phyloP scores from a whole-genome alignment of 2,113 vertebrate species.

The Myotis davidii region DNA sequence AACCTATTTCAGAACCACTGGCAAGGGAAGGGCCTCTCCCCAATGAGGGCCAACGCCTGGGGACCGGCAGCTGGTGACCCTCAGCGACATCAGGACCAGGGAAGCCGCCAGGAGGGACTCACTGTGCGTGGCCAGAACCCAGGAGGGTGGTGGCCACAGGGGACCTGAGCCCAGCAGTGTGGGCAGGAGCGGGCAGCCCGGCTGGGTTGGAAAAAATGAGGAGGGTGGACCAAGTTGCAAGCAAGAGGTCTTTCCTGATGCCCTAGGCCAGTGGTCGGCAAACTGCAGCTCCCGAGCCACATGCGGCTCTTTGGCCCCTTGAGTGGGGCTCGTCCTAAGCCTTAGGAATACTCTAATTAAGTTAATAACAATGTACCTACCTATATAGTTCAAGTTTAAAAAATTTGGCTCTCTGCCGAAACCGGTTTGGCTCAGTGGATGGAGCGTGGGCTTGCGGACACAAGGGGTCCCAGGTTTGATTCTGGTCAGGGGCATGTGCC shows the following conservation, averaged over 20 bases:
- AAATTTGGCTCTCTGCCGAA: no score
- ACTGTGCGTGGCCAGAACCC: neutral
- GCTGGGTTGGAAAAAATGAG: neutral
- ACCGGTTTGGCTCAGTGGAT: no score
- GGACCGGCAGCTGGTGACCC: neutral
- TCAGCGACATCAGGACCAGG: neutral
- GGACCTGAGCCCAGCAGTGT: neutral
- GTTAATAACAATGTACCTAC: no score
- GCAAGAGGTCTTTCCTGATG: neutral
- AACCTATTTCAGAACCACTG: neutral
- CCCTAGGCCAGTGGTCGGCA: no score
- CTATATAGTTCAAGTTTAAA: no score
- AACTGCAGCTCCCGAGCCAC: no score
- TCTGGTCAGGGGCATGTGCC: no score
- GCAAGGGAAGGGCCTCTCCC: neutral
- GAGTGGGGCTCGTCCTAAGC: no score
- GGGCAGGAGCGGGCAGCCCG: neutral
- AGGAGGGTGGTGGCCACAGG: neutral
- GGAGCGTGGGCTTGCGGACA: no score
- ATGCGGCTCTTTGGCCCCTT: no score
- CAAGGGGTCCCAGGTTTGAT: no score
- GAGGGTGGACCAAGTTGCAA: neutral
- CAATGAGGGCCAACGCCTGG: neutral
- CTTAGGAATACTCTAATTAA: no score
- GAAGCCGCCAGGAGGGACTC: neutral